Base-by-base conservation (phyloP, 1,140 invertebrate species). In the Heliconius melpomene region DNA sequence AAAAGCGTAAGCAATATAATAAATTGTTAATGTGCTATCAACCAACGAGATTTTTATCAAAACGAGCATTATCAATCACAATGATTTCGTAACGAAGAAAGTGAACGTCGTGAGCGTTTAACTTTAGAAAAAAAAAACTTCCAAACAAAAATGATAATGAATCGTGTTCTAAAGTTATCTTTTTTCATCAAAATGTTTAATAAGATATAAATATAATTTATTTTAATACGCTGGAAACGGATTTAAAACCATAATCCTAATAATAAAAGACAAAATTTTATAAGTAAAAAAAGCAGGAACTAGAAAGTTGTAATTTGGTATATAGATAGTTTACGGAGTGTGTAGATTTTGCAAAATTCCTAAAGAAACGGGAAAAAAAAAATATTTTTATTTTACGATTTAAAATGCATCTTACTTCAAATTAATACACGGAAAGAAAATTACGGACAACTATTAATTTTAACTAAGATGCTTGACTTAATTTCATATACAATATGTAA, bases 31-130 rank as follows among this genome's bases (percentile, higher is more conserved):
- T 57, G n/a, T 23, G n/a, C 54, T 57, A 57, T 57, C 50, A 18
- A 70, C 32, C 16, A 11, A n/a, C 7, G 23, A 73, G 84, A 83
- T 79, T 50, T 54, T 75, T 84, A 81, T 84, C 84, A 46, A 70
- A 79, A 80, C 80, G 73, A 29, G 79, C 79, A 79, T 79, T 46
- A 79, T 79, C 60, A 57, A 79, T 79, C 73, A 75, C 79, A 82
- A 80, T 60, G 76, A 82, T 87, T 84, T 82, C 82, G 81, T 83
- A 83, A 84, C 26, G 66, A 79, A 75, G 84, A 86, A 84, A 87
- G 84, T 86, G 84, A 86, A 82, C 50, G 76, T 79, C 83, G 79
- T 74, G 7, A 52, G 50, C 50, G 32, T n/a, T 79, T 75, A n/a
- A 36, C 13, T 36, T 36, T 36, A 36, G 32, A 7, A 36, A 75